A percentile compares a stretch with the other conserved stretches of the same genome.
Conservation (phyloP, 2,797 vertebrate genomes). For the Syndactyla subalaris region DNA sequence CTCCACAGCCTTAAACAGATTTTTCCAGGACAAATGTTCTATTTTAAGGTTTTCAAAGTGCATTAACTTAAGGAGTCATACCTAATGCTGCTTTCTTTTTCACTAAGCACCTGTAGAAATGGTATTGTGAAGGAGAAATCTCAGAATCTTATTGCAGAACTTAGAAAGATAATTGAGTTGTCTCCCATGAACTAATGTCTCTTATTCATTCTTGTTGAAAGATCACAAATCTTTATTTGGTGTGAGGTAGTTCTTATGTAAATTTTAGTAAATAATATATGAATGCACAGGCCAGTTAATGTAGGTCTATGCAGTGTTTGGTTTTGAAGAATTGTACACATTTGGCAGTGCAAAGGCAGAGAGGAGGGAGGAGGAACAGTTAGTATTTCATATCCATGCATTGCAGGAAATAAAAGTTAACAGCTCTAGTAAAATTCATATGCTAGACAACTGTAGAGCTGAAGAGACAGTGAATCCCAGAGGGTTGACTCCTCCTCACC, state of each 20-base stretch:
- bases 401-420: slow-evolving; percentile 63
- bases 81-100: neutral
- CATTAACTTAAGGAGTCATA: neutral
- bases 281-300: neutral
- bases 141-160: neutral
- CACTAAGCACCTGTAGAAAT: neutral
- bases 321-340: slow-evolving; percentile 17
- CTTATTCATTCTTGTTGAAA: slow-evolving; percentile 13
- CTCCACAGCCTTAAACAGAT: neutral
- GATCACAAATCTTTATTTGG: slow-evolving; percentile 10
- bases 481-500: slow-evolving; percentile 70
- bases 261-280: slow-evolving; percentile 19
- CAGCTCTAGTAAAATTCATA: slow-evolving; percentile 65
- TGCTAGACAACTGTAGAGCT: slow-evolving; percentile 58
- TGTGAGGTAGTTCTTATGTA: neutral
- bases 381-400: slow-evolving; percentile 35
- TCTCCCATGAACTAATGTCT: slow-evolving; percentile 5
- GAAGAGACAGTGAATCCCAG: slow-evolving; percentile 62
- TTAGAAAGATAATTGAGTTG: slow-evolving; percentile 21
- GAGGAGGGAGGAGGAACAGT: slow-evolving; percentile 1
- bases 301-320: neutral
- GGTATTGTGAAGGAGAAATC: neutral
- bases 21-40: neutral
- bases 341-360: neutral
- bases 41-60: neutral